Conservation (phyloP, 1,140 invertebrate species). For the Bombus haemorrhoidalis region DNA sequence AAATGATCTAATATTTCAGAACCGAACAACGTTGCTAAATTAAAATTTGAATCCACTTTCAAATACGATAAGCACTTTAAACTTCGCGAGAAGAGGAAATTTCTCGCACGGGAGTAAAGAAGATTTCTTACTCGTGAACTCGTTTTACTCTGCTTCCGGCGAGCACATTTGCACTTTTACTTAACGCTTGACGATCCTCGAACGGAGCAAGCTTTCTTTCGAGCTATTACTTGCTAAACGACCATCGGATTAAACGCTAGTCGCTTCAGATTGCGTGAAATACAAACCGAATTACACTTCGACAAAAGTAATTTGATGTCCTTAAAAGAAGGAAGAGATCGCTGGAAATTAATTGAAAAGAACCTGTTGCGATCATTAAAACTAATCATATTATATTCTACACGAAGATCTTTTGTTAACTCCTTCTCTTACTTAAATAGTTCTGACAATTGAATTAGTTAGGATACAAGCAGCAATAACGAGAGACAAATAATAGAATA, state of each 20-base stretch:
- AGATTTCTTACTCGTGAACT: not conserved
- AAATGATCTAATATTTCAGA: not conserved
- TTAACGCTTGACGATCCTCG: slow-evolving; percentile 13
- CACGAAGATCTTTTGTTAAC: not conserved
- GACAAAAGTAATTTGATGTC: not conserved
- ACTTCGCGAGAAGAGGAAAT: not conserved
- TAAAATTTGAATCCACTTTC: not conserved
- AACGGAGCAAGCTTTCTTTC: slow-evolving; percentile 24
- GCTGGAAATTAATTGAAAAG: not conserved
- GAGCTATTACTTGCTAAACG: slow-evolving; percentile 38
- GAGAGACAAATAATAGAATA: not conserved
- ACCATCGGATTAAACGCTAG: slow-evolving; percentile 8
- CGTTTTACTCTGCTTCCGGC: not conserved
- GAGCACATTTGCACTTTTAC: slow-evolving; percentile 8
- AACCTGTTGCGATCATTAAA: not conserved
- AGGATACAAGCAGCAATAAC: not conserved
- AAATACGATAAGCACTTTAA: not conserved
- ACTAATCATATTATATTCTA: not conserved
- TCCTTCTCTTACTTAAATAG: not conserved
- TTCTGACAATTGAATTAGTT: too few species aligned
- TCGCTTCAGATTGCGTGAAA: slow-evolving; percentile 1
- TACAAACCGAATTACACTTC: slow-evolving; percentile 13
- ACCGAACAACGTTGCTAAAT: not conserved
- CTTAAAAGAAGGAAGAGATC: not conserved
- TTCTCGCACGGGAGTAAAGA: not conserved